A percentile compares a stretch with the other conserved stretches of the same genome.
Conservation (phyloP, 2,888 invertebrate species). For the Magallana nippona region DNA sequence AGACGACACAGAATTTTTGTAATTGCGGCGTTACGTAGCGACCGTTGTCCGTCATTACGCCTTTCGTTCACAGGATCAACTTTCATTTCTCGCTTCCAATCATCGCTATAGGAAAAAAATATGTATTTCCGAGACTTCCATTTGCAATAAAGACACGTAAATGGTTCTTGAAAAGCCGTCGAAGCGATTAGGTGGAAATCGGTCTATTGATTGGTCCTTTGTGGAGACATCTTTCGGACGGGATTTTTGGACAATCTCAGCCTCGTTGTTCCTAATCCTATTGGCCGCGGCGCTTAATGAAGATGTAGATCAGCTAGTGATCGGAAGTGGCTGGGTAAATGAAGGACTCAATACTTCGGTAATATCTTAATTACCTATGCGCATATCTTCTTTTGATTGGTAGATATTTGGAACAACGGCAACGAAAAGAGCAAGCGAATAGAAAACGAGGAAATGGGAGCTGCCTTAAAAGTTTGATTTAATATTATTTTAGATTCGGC, state of each 20-base stretch:
- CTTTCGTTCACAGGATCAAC: neutral
- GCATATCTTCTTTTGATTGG: neutral
- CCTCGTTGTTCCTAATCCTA: slow-evolving; percentile 15
- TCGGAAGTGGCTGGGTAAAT: neutral
- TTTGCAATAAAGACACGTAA: neutral
- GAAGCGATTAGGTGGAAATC: neutral
- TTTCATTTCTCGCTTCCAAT: neutral
- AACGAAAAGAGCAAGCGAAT: neutral
- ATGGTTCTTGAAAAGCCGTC: neutral
- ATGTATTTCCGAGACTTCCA: neutral
- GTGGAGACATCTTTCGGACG: slow-evolving; percentile 3
- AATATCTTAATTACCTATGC: neutral
- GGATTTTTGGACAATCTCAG: neutral
- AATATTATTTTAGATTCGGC: too few species aligned
- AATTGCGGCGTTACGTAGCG: neutral
- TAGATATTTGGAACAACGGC: neutral
- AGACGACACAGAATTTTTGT: slow-evolving; percentile 1
- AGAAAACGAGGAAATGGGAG: too few species aligned
- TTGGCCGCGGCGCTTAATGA: slow-evolving; percentile 6
- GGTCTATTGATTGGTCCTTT: neutral
- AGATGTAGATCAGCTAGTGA: neutral
- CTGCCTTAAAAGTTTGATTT: too few species aligned
- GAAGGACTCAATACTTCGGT: neutral
- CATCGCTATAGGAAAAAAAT: slow-evolving; percentile 5
- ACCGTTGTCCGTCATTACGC: neutral